A percentile compares a stretch with the other conserved stretches of the same genome.
Conservation (phyloP, 2,797 vertebrate genomes). For the Chaunax sp. region DNA sequence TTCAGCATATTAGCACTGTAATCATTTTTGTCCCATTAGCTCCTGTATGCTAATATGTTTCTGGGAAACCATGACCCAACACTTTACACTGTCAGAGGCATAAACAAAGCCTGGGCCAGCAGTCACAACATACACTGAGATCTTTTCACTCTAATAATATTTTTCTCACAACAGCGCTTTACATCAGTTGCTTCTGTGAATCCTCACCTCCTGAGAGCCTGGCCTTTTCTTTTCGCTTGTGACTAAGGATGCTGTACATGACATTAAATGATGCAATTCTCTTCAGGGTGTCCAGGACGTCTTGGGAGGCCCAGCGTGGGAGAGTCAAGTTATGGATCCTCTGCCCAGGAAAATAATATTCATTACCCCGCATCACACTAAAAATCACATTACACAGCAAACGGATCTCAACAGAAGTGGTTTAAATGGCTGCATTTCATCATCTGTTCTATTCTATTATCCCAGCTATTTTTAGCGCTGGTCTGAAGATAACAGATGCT, state of each 20-base stretch:
- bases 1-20: constrained; percentile 33
- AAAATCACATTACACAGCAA: constrained; percentile 60
- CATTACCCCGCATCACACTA: constrained; percentile 31
- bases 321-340: constrained; percentile 89
- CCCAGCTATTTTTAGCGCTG: constrained; percentile 69
- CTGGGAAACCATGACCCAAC: constrained; percentile 22
- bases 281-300: constrained; percentile 83
- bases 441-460: constrained; percentile 46
- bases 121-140: constrained; percentile 34
- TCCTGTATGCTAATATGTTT: constrained; percentile 50
- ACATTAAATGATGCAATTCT: constrained; percentile 86
- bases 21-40: constrained; percentile 55
- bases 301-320: constrained; percentile 87
- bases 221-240: constrained; percentile 89
- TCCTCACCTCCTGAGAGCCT: constrained; percentile 90
- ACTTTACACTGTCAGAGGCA: constrained; percentile 29
- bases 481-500: constrained; percentile 76
- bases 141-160: constrained; percentile 4
- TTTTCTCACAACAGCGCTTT: constrained; percentile 29
- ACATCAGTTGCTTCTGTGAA: constrained; percentile 46
- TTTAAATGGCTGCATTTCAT: constrained; percentile 56
- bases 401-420: constrained; percentile 36
- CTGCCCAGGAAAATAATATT: constrained; percentile 67
- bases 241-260: constrained; percentile 83
- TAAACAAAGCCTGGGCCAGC: constrained; percentile 52